Base-by-base conservation (phyloP, 2,888 invertebrate genomes). In the Ypsolopha scabrella region DNA sequence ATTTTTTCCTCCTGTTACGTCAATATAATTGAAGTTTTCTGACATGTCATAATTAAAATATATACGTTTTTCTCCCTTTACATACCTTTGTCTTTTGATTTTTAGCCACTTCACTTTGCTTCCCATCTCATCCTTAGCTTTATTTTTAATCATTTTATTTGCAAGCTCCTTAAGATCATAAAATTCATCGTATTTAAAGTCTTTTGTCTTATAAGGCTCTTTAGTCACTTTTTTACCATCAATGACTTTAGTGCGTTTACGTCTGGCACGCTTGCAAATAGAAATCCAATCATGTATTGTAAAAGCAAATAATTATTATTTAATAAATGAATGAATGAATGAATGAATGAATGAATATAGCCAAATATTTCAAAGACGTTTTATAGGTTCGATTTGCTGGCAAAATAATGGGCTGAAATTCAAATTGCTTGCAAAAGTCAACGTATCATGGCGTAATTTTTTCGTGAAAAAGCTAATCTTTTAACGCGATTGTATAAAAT, bases 101-200 rank as follows among this genome's bases (percentile, higher is more conserved):
- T 50, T 50, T 7, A 50, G 41, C 50, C 50, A 50, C 11, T 50
- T 41, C 6, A 50, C 41, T 6, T 33, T 8, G 7, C 14, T n/a
- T 7, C 50, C 50, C 10, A 13, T 6, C 6, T 7, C 24, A 38
- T 48, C 36, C 24, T 48, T 48, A 7, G 37, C 13, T 37, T 38
- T 48, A 41, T 50, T 50, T n/a, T 10, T n/a, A 10, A 50, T 41
- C n/a, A 34, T 39, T 34, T 39, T 10, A n/a, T 41, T 24, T 9
- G 50, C 50, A 10, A 50, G 41, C 11, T 50, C 41, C 24, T 50
- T 50, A 6, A 50, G 41, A 38, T 50, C 50, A 33, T 41, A 38
- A 34, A 48, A 48, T 37, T 48, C 48, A 14, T 48, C 10, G 37
- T 37, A 48, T 37, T 48, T 48, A 33, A 48, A 41, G 13, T 41